Conservation (phyloP, 2,113 vertebrate species). For the Corythaeola cristata region DNA sequence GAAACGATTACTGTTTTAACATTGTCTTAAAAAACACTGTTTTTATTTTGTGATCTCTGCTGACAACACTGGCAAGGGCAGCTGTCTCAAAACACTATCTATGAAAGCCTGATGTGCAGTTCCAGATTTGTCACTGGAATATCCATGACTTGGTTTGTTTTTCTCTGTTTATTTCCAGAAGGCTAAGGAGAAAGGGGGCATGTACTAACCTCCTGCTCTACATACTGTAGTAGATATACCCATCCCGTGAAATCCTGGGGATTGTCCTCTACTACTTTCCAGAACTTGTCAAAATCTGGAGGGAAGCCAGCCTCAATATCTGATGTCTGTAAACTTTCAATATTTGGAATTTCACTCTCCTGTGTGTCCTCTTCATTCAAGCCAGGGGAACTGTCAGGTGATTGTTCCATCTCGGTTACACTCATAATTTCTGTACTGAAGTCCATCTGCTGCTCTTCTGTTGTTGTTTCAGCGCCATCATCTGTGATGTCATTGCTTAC, state of each 20-base stretch:
- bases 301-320: conserved; percentile 81
- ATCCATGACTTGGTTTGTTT: rapidly evolving
- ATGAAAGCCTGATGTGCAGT: neutral
- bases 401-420: conserved; percentile 83
- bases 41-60: neutral
- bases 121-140: neutral
- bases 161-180: neutral
- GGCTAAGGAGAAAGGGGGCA: neutral
- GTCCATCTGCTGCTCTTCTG: conserved; percentile 68
- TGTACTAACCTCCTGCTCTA: conserved; percentile 93
- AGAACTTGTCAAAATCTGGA: conserved; percentile 92
- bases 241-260: conserved; percentile 97
- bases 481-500: conserved; percentile 46
- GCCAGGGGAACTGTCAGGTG: conserved; percentile 79
- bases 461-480: conserved; percentile 12
- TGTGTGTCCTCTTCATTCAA: conserved; percentile 82
- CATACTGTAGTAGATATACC: conserved; percentile 96
- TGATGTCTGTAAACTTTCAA: conserved; percentile 62
- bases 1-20: neutral
- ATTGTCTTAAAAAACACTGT: rapidly evolving
- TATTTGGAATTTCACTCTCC: conserved; percentile 73
- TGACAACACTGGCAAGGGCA: neutral
- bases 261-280: conserved; percentile 91
- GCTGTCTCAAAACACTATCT: neutral
- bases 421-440: conserved; percentile 81